Evolutionary conservation across 2,888 invertebrate species (phyloP).

Genomic region (Cephus runcator): DNA sequence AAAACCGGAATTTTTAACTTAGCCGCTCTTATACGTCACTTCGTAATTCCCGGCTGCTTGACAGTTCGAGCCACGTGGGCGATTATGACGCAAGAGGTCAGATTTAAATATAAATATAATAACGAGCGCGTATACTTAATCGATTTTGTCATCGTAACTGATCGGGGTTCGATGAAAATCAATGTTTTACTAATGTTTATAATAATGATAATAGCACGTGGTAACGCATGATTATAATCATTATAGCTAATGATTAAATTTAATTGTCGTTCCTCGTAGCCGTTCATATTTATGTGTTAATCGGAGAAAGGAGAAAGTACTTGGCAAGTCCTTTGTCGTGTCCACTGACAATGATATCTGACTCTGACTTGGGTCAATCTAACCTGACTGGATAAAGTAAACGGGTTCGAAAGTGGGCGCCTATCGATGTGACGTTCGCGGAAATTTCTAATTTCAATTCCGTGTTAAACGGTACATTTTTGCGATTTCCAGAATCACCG

Average conservation of each 20-base stretch:
- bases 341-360: neutral
- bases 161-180: neutral
- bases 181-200: neutral
- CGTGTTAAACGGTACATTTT: neutral
- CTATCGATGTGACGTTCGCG: neutral
- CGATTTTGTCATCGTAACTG: neutral
- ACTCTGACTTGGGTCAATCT: neutral
- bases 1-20: neutral
- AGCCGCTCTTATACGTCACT: neutral
- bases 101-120: neutral
- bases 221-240: neutral
- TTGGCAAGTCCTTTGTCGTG: neutral
- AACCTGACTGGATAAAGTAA: neutral
- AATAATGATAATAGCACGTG: neutral
- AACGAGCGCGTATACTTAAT: neutral
- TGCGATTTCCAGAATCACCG: neutral
- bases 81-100: neutral
- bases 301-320: neutral
- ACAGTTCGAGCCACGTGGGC: neutral
- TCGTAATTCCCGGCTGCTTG: neutral
- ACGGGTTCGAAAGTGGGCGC: neutral
- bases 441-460: neutral
- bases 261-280: neutral
- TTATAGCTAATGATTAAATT: neutral
- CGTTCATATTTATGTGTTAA: neutral